A percentile compares a stretch with the other conserved stretches of the same genome.
Conservation (phyloP, 2,888 invertebrate species). For the Hirtodrosophila duncani region DNA sequence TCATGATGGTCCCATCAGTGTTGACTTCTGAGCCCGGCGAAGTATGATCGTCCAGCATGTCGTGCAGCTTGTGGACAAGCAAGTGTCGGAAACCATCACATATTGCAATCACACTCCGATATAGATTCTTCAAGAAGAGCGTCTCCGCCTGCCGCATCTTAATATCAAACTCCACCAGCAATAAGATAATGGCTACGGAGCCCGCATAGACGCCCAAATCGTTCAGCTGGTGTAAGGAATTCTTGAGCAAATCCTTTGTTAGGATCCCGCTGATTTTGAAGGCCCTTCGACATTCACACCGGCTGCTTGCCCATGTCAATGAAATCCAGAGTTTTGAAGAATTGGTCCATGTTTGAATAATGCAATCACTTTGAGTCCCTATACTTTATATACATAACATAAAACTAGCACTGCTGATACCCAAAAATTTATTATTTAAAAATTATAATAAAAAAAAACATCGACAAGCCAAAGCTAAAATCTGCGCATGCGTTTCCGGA, state of each 20-base stretch:
- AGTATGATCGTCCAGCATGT: conserved; percentile 68
- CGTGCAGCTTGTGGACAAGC: conserved; percentile 79
- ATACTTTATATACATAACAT: too few relatives aligned
- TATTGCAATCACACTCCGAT: conserved; percentile 52
- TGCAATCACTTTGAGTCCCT: too few relatives aligned
- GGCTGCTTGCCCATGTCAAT: conserved; percentile 57
- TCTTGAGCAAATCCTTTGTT: conserved; percentile 79
- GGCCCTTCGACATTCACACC: conserved; percentile 50
- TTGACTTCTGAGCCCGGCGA: conserved; percentile 26
- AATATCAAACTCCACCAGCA: conserved; percentile 82
- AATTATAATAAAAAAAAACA: too few relatives aligned
- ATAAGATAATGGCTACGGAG: conserved; percentile 80
- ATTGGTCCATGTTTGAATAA: conserved; percentile 29
- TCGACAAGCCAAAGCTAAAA: too few relatives aligned
- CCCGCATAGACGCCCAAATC: conserved; percentile 82
- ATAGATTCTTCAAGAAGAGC: conserved; percentile 71
- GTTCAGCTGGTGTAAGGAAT: conserved; percentile 79
- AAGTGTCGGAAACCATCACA: conserved; percentile 79
- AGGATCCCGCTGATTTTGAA: conserved; percentile 48
- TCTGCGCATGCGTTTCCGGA: too few relatives aligned
- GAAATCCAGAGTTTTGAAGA: conserved; percentile 27
- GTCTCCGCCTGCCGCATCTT: conserved; percentile 80
- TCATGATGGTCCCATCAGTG: conserved; percentile 77
- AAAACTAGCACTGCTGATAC: too few relatives aligned
- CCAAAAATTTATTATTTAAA: too few relatives aligned